phyloP scores from a whole-genome alignment of 1,140 invertebrate genomes.

The Drosophila busckii region DNA sequence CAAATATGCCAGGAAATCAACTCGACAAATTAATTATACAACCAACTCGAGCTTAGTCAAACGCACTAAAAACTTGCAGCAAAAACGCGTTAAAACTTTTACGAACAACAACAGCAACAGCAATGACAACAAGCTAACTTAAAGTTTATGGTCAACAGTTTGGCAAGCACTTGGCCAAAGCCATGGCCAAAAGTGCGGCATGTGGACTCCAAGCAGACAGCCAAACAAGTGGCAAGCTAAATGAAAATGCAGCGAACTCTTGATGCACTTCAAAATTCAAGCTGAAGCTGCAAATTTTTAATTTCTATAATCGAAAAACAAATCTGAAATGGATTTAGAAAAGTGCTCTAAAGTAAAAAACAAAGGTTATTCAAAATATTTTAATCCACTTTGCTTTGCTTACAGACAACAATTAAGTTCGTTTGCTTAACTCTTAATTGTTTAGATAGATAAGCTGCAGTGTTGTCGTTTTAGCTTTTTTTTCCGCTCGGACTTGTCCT shows the following conservation, averaged over 20 bases:
- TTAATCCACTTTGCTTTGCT: too few species aligned
- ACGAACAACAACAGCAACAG: slow-evolving; percentile 9
- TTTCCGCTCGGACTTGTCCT: too few species aligned
- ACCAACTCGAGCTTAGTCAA: slow-evolving; percentile 22
- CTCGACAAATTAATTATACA: slow-evolving; percentile 61
- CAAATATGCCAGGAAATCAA: slow-evolving; percentile 6
- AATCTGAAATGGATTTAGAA: too few species aligned
- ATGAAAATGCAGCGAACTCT: slow-evolving; percentile 16
- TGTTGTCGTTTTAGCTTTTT: too few species aligned
- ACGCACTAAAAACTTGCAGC: slow-evolving; percentile 22
- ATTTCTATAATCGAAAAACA: too few species aligned
- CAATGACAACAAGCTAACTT: slow-evolving; percentile 23
- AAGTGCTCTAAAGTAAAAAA: too few species aligned
- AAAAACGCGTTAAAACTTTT: slow-evolving; percentile 23
- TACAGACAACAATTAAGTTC: too few species aligned
- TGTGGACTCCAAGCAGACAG: slow-evolving; percentile 16
- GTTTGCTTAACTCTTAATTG: too few species aligned
- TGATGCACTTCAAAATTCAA: too few species aligned
- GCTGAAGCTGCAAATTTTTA: too few species aligned
- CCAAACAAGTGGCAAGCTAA: slow-evolving; percentile 29
- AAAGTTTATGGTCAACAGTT: slow-evolving; percentile 64
- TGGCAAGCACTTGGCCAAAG: slow-evolving; percentile 51
- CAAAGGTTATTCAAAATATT: too few species aligned
- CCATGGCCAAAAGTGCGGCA: slow-evolving; percentile 54
- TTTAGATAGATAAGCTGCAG: too few species aligned